A percentile compares a stretch with the other conserved stretches of the same genome.
Evolutionary conservation across 1,140 invertebrate genomes (phyloP).

Genomic region (Galendromus occidentalis): DNA sequence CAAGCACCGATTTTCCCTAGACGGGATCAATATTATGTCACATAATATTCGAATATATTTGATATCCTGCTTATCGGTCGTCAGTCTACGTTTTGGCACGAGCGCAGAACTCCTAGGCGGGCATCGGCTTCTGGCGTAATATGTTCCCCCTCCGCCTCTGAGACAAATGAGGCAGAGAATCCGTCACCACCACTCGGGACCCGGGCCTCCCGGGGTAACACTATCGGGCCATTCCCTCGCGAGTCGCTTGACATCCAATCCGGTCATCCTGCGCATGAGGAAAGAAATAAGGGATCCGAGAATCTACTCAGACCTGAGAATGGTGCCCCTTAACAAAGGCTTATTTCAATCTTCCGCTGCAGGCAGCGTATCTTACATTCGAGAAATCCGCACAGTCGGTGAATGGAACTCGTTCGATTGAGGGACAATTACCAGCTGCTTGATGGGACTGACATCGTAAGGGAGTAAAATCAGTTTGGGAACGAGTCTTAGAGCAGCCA

Average conservation of each 20-base stretch:
- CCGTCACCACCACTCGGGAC: not conserved
- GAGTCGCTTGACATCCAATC: not conserved
- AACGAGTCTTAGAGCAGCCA: not conserved
- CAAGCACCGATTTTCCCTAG: no score
- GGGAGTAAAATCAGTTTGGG: not conserved
- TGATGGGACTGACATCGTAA: not conserved
- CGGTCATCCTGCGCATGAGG: not conserved
- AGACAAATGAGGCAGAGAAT: no score
- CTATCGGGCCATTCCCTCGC: not conserved
- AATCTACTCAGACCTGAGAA: not conserved
- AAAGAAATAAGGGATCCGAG: not conserved
- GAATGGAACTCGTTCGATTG: not conserved
- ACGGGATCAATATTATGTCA: no score
- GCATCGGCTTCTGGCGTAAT: no score
- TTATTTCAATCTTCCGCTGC: not conserved
- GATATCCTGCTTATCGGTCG: no score
- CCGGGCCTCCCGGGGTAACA: not conserved
- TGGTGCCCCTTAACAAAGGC: not conserved
- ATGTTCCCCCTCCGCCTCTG: no score
- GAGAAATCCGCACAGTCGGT: not conserved
- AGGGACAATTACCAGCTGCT: not conserved
- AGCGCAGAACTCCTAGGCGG: no score
- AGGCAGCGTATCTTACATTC: not conserved
- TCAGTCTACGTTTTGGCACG: no score
- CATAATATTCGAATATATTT: no score